These are phyloP conservation scores for Aix galericulata DNA, from an alignment of 2,113 vertebrate species.

Conservation along the genomic window DNA sequence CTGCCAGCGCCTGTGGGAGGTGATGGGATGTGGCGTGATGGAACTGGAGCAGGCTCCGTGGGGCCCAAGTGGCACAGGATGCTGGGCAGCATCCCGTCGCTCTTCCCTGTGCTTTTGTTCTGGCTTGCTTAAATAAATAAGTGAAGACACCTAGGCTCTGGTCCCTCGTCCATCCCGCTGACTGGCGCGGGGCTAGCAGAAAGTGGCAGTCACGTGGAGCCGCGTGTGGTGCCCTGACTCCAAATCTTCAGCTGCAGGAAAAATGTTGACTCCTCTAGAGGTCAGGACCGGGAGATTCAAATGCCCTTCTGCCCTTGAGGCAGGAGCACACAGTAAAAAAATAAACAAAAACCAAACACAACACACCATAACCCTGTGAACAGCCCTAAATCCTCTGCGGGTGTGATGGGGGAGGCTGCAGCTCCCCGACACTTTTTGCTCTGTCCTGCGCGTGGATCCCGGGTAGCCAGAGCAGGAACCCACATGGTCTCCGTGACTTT, in stretches of 20 bases:
- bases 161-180: background rate
- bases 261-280: background rate
- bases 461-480: background rate
- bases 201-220: conserved; percentile 28
- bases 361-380: background rate
- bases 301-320: conserved; percentile 21
- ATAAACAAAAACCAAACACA: too few species aligned
- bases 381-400: background rate
- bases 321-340: background rate
- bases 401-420: background rate
- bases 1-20: conserved; percentile 17
- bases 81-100: background rate
- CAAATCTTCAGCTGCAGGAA: conserved; percentile 20
- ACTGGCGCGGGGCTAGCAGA: background rate
- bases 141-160: background rate
- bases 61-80: background rate
- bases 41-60: background rate
- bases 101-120: background rate
- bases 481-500: fast-evolving
- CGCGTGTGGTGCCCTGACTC: background rate
- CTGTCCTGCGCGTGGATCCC: background rate
- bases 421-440: background rate
- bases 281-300: background rate
- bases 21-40: conserved; percentile 44
- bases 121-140: background rate